phyloP scores from a whole-genome alignment of 2,113 vertebrate genomes.

The Vidua macroura region DNA sequence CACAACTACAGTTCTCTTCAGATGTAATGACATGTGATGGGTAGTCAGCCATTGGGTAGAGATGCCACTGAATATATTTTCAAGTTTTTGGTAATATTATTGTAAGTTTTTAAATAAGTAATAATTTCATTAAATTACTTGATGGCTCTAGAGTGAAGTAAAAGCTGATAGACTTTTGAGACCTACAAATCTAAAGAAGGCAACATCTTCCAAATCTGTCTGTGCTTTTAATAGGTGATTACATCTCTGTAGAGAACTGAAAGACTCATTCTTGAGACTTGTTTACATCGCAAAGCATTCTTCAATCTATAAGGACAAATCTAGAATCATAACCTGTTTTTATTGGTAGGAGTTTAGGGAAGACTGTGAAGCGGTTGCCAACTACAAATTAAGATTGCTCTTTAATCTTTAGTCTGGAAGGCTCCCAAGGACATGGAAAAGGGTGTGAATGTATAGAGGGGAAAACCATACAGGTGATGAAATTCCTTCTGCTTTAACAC shows the following conservation, averaged over 20 bases:
- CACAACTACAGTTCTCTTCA: not conserved
- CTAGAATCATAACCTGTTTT: not conserved
- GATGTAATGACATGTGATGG: not conserved
- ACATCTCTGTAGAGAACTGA: not conserved
- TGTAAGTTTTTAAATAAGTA: not conserved
- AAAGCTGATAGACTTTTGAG: not conserved
- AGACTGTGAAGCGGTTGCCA: not conserved
- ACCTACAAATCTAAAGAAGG: not conserved
- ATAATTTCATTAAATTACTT: not conserved
- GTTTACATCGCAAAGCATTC: not conserved
- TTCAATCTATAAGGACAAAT: not conserved
- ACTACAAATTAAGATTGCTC: slow-evolving; percentile 13
- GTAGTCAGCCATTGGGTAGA: not conserved
- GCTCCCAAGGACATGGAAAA: not conserved
- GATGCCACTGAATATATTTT: not conserved
- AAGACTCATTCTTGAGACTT: not conserved
- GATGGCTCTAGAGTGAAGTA: not conserved
- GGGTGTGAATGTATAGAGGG: not conserved
- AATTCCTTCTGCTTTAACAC: not conserved
- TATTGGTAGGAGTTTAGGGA: not conserved
- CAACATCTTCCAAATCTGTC: not conserved
- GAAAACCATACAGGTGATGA: not conserved
- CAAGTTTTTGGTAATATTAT: not conserved
- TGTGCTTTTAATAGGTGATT: not conserved
- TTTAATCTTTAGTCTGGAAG: slow-evolving; percentile 17